A percentile compares a stretch with the other conserved stretches of the same genome.
Evolutionary conservation across 2,888 invertebrate species (phyloP).

Genomic region (Eupithecia dodoneata): DNA sequence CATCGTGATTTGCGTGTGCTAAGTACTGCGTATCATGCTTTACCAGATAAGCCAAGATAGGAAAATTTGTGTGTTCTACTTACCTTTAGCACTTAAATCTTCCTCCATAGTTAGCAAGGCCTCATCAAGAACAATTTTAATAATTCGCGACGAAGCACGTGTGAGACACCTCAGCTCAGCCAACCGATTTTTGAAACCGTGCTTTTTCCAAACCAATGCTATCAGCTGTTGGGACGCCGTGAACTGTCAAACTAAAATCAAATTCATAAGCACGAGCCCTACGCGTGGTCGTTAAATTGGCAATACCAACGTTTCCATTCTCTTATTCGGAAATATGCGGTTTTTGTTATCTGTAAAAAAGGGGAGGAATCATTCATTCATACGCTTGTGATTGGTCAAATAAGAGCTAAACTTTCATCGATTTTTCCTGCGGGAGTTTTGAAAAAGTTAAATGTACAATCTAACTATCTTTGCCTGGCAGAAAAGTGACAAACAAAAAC

Average conservation of each 20-base stretch:
- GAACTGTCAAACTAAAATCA: conserved; percentile 70
- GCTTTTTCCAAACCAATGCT: conserved; percentile 59
- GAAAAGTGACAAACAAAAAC: no score
- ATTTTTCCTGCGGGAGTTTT: neutral
- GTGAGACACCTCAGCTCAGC: conserved; percentile 52
- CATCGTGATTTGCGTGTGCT: conserved; percentile 11
- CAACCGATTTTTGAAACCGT: conserved; percentile 58
- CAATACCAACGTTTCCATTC: conserved; percentile 58
- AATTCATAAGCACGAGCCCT: neutral
- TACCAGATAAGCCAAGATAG: neutral
- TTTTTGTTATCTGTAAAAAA: conserved; percentile 24
- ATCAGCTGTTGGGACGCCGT: conserved; percentile 79
- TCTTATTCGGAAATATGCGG: conserved; percentile 19
- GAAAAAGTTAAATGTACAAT: neutral
- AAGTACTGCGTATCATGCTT: conserved; percentile 29
- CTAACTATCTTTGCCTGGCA: no score
- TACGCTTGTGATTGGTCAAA: conserved; percentile 1
- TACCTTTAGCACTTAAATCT: conserved; percentile 68
- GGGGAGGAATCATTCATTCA: conserved; percentile 8
- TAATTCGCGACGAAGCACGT: conserved; percentile 63
- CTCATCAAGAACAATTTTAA: conserved; percentile 41
- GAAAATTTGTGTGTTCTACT: conserved; percentile 31
- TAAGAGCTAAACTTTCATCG: neutral
- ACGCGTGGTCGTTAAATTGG: conserved; percentile 42
- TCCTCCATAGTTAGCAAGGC: conserved; percentile 63